phyloP scores from a whole-genome alignment of 2,797 vertebrate genomes.

The Intellagama lesueurii region DNA sequence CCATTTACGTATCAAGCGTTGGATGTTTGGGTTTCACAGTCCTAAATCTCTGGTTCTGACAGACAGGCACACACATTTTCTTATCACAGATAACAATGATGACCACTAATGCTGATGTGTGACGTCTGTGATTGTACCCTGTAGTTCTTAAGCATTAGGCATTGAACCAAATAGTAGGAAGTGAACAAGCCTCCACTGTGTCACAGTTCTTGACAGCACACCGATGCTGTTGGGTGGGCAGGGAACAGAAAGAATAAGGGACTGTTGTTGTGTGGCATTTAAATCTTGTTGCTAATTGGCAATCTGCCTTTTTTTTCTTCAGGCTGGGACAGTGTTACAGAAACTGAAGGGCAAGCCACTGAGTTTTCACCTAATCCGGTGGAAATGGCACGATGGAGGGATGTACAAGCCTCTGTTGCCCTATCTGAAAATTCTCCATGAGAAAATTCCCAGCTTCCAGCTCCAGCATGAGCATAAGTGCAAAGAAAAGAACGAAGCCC shows the following conservation, averaged over 20 bases:
- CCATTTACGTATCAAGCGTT: too few species aligned
- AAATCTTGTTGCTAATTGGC: not conserved
- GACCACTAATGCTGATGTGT: not conserved
- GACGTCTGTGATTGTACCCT: not conserved
- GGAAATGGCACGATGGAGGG: conserved; percentile 74
- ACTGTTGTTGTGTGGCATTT: not conserved
- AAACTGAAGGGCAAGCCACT: conserved; percentile 79
- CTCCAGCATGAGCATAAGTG: conserved; percentile 55
- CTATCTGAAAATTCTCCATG: conserved; percentile 77
- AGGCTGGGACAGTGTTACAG: conserved; percentile 81
- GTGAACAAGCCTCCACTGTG: not conserved
- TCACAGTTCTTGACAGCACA: not conserved
- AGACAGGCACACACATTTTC: not conserved
- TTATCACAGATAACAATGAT: not conserved
- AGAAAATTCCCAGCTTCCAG: conserved; percentile 80
- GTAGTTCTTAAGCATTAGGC: not conserved
- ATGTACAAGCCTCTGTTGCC: conserved; percentile 81
- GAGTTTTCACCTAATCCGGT: conserved; percentile 77
- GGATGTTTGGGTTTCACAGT: not conserved
- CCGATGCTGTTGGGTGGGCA: not conserved
- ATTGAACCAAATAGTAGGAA: too few species aligned
- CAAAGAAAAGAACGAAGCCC: conserved; percentile 33
- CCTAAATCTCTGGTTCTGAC: not conserved
- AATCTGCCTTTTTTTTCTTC: not conserved
- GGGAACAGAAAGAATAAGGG: not conserved